Evolutionary conservation across 1,140 invertebrate species (phyloP).

Genomic region (Helicoverpa armigera): DNA sequence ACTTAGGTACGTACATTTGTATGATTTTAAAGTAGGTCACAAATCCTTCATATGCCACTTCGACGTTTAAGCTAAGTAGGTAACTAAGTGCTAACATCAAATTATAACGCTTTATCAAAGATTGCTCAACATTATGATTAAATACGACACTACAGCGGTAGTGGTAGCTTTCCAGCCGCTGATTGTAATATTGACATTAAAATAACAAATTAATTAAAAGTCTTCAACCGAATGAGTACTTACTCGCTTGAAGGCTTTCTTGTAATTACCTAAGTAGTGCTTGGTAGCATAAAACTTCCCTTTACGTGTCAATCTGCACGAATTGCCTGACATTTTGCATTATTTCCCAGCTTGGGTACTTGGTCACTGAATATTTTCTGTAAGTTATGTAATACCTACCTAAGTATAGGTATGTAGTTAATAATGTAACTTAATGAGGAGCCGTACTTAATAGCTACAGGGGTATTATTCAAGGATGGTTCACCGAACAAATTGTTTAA

Average conservation of each 20-base stretch:
- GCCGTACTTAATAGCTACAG: slow-evolving; percentile 3
- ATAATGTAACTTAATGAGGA: slow-evolving; percentile 25
- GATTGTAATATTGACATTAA: slow-evolving; percentile 12
- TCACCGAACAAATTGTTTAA: slow-evolving; percentile 39
- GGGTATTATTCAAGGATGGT: slow-evolving; percentile 27
- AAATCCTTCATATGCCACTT: background rate
- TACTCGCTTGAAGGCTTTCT: slow-evolving; percentile 1
- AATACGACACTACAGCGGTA: background rate
- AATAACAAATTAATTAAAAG: slow-evolving; percentile 23
- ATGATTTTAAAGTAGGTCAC: background rate
- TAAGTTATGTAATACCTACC: background rate
- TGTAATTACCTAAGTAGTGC: background rate
- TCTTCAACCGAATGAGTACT: slow-evolving; percentile 7
- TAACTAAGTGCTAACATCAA: background rate
- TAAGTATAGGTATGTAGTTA: background rate
- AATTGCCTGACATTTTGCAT: slow-evolving; percentile 6
- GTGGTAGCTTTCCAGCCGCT: slow-evolving; percentile 22
- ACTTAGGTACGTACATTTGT: too few relatives aligned
- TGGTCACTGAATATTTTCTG: too few relatives aligned
- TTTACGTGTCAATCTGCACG: slow-evolving; percentile 5
- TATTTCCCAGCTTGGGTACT: background rate
- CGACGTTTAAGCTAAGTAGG: background rate
- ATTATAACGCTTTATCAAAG: background rate
- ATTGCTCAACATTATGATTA: background rate
- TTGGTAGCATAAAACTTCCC: slow-evolving; percentile 1